Base-by-base conservation (phyloP, 2,888 invertebrate species). In the Nycteola revayana region DNA sequence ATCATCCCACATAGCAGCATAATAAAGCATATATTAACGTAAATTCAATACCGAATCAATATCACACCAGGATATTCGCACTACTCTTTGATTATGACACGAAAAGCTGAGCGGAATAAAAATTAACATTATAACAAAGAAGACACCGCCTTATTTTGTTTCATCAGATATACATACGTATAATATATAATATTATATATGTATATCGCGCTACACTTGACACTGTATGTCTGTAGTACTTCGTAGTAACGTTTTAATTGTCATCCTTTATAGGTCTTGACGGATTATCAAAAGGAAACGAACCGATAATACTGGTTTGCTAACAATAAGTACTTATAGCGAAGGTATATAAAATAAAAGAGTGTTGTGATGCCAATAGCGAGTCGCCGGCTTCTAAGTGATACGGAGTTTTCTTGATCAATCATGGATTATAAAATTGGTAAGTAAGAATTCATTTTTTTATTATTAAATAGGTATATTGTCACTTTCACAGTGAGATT, bases 261-360 rank as follows among this genome's bases (percentile, higher is more conserved):
- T 32, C 36, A 36, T 42, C 43, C 20, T 54, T 61, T 57, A 66
- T 69, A 66, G 60, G 64, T 65, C 60, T 62, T 54, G 46, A 59
- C 42, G 51, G 49, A 61, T 70, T 66, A 75, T 67, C 66, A 46
- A 62, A 63, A 71, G 74, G 75, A 77, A 74, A 69, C 52, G 49
- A 32, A 36, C 35, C 50, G 61, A 66, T 67, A 69, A 57, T 53
- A 58, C 45, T 29, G 38, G 43, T 51, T 62, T 30, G 35, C 51
- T 49, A 58, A 50, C 53, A 42, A 42, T 58, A 49, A 52, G 40
- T 53, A 53, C 28, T 9, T 31, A 28, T 40, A 31, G 40, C 30
- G 42, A 47, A 45, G 41, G 40, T 69, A 71, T 75, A 76, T 62
- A 75, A 64, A 46, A 55, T 49, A 61, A 42, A 30, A 42, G 40